Percentiles rank a stretch among this genome's conserved stretches.
Conservation (phyloP, 1,140 invertebrate genomes). For the Contarinia nasturtii region DNA sequence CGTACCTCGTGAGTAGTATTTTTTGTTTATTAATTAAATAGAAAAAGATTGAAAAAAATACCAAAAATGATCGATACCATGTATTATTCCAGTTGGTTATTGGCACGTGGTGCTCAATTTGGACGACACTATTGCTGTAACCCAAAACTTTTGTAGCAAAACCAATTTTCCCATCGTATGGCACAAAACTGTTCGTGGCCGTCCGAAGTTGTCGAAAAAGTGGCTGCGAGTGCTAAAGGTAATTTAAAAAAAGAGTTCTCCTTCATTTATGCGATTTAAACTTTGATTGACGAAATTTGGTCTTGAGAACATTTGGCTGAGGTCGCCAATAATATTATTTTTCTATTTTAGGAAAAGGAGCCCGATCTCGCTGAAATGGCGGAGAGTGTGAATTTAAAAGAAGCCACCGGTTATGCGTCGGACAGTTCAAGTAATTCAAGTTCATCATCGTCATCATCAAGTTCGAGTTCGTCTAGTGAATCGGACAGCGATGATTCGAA, state of each 20-base stretch:
- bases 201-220: conserved; percentile 83
- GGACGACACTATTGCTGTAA: conserved; percentile 89
- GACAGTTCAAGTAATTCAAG: conserved; percentile 85
- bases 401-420: conserved; percentile 79
- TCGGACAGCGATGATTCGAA: conserved; percentile 39
- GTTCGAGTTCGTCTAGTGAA: conserved; percentile 40
- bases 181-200: conserved; percentile 92
- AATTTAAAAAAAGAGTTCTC: conserved; percentile 7
- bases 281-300: not conserved
- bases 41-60: too few species aligned
- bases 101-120: conserved; percentile 98
- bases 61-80: too few species aligned
- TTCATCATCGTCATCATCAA: conserved; percentile 53
- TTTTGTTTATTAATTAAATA: too few species aligned
- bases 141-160: conserved; percentile 92
- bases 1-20: too few species aligned
- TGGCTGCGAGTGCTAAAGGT: conserved; percentile 53
- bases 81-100: conserved; percentile 92
- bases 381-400: conserved; percentile 66
- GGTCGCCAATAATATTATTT: not conserved
- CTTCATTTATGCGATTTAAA: not conserved
- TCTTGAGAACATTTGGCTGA: too few species aligned
- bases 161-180: conserved; percentile 95
- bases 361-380: conserved; percentile 70
- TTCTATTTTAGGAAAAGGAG: conserved; percentile 39